phyloP scores from a whole-genome alignment of 2,888 invertebrate species.

The Plebejus anna region DNA sequence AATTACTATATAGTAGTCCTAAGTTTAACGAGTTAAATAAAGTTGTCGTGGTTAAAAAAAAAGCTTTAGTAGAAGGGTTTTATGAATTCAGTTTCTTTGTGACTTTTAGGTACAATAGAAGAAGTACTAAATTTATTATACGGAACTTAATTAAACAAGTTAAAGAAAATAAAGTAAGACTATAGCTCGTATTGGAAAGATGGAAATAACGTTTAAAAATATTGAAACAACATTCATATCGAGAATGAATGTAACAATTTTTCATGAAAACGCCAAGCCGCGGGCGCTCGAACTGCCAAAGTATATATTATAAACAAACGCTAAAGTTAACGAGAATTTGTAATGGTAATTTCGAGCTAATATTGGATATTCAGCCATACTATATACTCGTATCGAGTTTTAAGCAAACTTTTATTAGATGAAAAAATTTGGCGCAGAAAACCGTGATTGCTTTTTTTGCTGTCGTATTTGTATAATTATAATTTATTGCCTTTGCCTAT shows the following conservation, averaged over 20 bases:
- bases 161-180: not conserved
- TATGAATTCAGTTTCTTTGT: no score
- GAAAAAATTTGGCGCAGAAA: not conserved
- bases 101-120: no score
- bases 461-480: not conserved
- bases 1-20: no score
- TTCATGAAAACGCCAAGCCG: not conserved
- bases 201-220: not conserved
- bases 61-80: no score
- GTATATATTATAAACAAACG: slow-evolving; percentile 3
- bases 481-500: not conserved
- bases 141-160: no score
- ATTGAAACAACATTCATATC: not conserved
- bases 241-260: slow-evolving; percentile 3
- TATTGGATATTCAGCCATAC: slow-evolving; percentile 22
- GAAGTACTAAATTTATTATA: no score
- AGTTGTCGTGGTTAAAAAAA: no score
- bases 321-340: slow-evolving; percentile 16
- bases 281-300: slow-evolving; percentile 1
- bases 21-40: no score
- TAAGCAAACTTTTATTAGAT: slow-evolving; percentile 13
- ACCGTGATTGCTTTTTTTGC: not conserved
- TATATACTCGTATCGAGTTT: slow-evolving; percentile 2
- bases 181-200: not conserved
- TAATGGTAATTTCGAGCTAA: slow-evolving; percentile 18